Evolutionary conservation across 2,113 vertebrate genomes (phyloP).

Genomic region (Alectura lathami): DNA sequence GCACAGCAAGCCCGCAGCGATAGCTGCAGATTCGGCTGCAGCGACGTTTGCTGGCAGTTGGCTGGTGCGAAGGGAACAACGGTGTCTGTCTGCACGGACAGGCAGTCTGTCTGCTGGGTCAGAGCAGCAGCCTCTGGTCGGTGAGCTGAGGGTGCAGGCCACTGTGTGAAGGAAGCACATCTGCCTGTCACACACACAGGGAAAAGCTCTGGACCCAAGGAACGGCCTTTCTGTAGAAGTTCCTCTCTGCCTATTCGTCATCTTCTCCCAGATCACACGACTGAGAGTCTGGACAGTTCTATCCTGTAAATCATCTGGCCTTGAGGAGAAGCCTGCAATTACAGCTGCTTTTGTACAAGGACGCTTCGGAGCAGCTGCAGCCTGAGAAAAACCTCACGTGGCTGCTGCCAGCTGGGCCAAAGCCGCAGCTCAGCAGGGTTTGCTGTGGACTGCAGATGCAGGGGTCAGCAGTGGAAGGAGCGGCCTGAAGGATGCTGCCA

Average conservation of each 20-base stretch:
- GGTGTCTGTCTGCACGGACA: not conserved
- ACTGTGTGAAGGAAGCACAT: not conserved
- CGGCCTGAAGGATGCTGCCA: not conserved
- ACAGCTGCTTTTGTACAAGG: not conserved
- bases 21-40: not conserved
- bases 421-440: not conserved
- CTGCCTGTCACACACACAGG: rapidly evolving
- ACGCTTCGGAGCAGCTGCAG: not conserved
- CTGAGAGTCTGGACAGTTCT: not conserved
- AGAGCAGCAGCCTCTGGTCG: not conserved
- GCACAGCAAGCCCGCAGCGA: not conserved
- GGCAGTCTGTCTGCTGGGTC: no score
- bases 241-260: not conserved
- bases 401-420: not conserved
- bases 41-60: not conserved
- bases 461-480: not conserved
- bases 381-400: not conserved
- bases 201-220: not conserved
- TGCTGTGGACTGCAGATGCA: not conserved
- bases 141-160: not conserved
- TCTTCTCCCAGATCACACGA: not conserved
- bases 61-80: not conserved
- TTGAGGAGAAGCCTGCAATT: not conserved
- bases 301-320: not conserved
- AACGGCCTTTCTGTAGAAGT: not conserved